Evolutionary conservation across 1,140 invertebrate species (phyloP).

Genomic region (Drosophila nikananu): DNA sequence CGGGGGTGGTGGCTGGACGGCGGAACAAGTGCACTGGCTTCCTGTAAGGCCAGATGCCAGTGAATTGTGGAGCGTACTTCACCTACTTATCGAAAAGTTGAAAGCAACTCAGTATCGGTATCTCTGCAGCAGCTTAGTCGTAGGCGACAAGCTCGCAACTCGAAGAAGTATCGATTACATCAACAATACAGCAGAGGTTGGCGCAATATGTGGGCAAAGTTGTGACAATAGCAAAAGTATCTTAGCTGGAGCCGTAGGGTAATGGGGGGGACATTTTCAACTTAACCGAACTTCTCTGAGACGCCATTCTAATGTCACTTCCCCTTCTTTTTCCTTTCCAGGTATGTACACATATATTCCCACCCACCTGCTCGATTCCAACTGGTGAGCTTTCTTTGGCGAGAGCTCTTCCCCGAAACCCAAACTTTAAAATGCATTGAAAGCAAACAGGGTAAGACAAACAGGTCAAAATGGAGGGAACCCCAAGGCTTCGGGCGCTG

Average conservation of each 20-base stretch:
- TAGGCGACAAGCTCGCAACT: constrained; percentile 53
- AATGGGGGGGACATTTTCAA: constrained; percentile 14
- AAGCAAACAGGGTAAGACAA: constrained; percentile 54
- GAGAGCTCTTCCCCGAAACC: constrained; percentile 23
- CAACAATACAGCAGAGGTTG: constrained; percentile 17
- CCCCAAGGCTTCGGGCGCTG: constrained; percentile 17
- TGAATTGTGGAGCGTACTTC: constrained; percentile 50
- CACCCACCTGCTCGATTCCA: neutral
- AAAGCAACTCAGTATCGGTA: constrained; percentile 29
- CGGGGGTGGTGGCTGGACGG: neutral
- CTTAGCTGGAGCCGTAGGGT: neutral
- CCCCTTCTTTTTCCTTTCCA: constrained; percentile 25
- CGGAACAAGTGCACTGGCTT: constrained; percentile 56
- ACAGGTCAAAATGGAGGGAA: constrained; percentile 25
- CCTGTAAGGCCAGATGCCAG: constrained; percentile 36
- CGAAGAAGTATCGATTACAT: constrained; percentile 67
- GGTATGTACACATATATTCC: constrained; percentile 44
- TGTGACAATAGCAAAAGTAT: constrained; percentile 17
- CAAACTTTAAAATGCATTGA: constrained; percentile 73
- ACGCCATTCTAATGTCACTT: constrained; percentile 19
- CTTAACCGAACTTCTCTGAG: constrained; percentile 5
- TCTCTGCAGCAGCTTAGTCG: constrained; percentile 28
- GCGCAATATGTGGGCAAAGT: constrained; percentile 15
- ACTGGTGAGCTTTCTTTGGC: constrained; percentile 5
- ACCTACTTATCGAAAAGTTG: constrained; percentile 59